Base-by-base conservation (phyloP, 1,140 invertebrate species). In the Ladona fulva region DNA sequence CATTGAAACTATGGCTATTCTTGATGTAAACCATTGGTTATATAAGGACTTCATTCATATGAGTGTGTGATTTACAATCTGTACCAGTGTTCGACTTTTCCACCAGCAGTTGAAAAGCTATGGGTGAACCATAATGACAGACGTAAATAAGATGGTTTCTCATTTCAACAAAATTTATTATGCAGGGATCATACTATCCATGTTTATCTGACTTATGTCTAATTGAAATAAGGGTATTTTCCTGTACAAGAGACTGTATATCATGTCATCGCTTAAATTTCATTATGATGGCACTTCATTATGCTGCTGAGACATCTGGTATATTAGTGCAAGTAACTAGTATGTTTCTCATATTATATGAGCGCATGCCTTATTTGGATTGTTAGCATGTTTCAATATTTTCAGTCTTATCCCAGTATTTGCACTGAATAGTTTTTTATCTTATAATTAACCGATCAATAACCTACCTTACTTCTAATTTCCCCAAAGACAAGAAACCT, bases 391-490 rank as follows among this genome's bases (percentile, higher is more conserved):
- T 66, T 66, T 66, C 14, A 66, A 66, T 66, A 66, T 22, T 66
- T 22, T 66, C 52, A 66, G 52, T 22, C 52, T 66, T 66, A 66
- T 66, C 52, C 52, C 52, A 66, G 52, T 66, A 66, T 66, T 66
- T 66, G 52, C 52, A 66, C 52, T 66, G 52, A 66, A 66, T 66
- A 66, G 52, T 66, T 66, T 66, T 66, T 66, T 66, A 66, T 66
- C 52, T 66, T 66, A 66, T 66, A 66, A 6, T 22, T 66, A 66
- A 66, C 52, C 52, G 14, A 66, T 66, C 52, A 66, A 66, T 66
- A 66, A 66, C 52, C 52, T 22, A 66, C 52, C n/a, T 19, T 66
- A 16, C 14, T 66, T 22, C n/a, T 22, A 19, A 22, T 19, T 66
- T 66, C n/a, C 52, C 52, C 52, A 3, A 66, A 66, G 52, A 19